Evolutionary conservation across 2,797 vertebrate genomes (phyloP).

Genomic region (Lagodon rhomboides): DNA sequence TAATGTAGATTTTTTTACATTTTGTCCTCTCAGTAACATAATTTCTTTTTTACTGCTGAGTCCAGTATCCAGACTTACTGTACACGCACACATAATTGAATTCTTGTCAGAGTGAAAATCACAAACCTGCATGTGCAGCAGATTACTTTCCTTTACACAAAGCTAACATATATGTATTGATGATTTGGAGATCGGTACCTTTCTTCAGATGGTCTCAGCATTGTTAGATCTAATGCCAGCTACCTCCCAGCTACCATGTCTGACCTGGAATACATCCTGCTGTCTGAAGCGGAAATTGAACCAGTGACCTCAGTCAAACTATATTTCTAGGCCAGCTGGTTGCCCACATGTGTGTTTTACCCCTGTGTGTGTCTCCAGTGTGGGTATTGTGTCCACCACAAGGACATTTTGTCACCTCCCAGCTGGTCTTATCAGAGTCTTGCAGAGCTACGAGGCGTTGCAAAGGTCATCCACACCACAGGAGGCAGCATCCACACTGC

Average conservation of each 20-base stretch:
- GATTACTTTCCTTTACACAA: not conserved
- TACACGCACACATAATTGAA: not conserved
- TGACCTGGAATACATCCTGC: conserved; percentile 51
- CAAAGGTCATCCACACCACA: conserved; percentile 84
- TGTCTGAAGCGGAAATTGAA: conserved; percentile 53
- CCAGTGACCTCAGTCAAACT: conserved; percentile 56
- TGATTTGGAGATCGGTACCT: not conserved
- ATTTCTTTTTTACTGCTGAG: conserved; percentile 42
- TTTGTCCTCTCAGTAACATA: conserved; percentile 29
- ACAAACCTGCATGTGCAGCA: not conserved
- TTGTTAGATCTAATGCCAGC: conserved; percentile 34
- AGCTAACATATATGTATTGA: not conserved
- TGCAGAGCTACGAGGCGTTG: conserved; percentile 60
- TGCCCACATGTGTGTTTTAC: conserved; percentile 52
- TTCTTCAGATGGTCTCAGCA: conserved; percentile 22
- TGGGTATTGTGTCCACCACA: conserved; percentile 63
- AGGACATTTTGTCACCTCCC: conserved; percentile 74
- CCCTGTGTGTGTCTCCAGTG: conserved; percentile 47
- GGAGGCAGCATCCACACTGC: conserved; percentile 77
- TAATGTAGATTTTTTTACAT: conserved; percentile 42
- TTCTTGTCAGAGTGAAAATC: conserved; percentile 28
- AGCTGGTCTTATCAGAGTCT: conserved; percentile 79
- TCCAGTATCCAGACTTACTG: conserved; percentile 26
- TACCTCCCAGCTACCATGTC: conserved; percentile 28
- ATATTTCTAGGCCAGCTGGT: conserved; percentile 67